Base-by-base conservation (phyloP, 2,797 vertebrate species). In the Chrosomus eos region DNA sequence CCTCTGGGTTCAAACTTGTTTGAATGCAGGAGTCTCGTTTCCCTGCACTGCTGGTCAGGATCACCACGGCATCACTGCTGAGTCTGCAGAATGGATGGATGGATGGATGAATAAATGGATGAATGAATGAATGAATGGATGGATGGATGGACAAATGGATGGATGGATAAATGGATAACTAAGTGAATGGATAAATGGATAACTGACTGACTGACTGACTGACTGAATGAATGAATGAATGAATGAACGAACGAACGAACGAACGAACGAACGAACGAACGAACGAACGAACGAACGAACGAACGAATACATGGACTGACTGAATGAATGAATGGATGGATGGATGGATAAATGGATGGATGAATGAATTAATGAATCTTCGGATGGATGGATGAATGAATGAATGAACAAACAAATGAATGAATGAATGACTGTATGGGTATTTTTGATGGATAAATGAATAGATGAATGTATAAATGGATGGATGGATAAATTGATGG, bases 1-100 rank as follows among this genome's bases (percentile, higher is more conserved):
- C 66, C 86, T 74, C 48, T 33, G 38, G 79, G 79, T 85, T 78
- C 74, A 77, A 79, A 67, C 84, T 85, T 66, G 40, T 71, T 64
- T 85, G 38, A 78, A 84, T 75, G 45, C 19, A 72, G 43, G 67
- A 60, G 38, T 66, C 16, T 43, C 81, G 80, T 88, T 84, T 68
- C 76, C 75, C 45, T 43, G 60, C 19, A 6, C 8, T 9, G 38
- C 19, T 75, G 11, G 53, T n/a, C 73, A n/a, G 13, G 21, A 43
- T 67, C 36, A 64, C 18, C 14, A 13, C 51, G n/a, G 73, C 48
- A 3, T 26, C n/a, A 43, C 4, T 76, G 19, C 71, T 48, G 7
- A 43, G 16, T 23, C 28, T 75, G 58, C 48, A 26, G 23, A 19
- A 8, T 53, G 18, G 23, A 58, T 16, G 26, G 6, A 3, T 28